Conservation (phyloP, 2,888 invertebrate genomes). For the Tachystola acroxantha region DNA sequence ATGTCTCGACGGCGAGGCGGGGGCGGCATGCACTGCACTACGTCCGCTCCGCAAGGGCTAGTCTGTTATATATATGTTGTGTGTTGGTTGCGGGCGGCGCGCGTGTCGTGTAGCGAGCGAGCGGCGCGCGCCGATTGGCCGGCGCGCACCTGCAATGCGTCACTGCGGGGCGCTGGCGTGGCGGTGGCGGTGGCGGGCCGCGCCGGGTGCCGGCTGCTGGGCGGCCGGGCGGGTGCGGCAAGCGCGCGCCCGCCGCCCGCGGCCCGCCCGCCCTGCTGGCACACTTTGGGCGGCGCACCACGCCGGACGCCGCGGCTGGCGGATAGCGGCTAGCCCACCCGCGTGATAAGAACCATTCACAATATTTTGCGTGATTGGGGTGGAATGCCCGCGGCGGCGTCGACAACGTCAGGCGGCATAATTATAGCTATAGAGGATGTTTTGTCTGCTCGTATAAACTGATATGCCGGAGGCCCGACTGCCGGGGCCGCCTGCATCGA, state of each 20-base stretch:
- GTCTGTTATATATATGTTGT: constrained; percentile 83
- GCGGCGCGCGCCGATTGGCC: constrained; percentile 86
- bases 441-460: no score
- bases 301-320: neutral
- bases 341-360: no score
- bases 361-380: no score
- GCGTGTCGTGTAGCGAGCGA: constrained; percentile 86
- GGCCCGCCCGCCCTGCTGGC: neutral
- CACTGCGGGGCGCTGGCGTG: constrained; percentile 69
- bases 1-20: no score
- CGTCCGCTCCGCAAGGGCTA: constrained; percentile 80
- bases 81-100: no score
- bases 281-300: neutral
- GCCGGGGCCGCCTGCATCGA: no score
- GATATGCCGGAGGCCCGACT: no score
- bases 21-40: constrained; percentile 76
- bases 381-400: no score
- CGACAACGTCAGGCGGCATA: no score
- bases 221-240: constrained; percentile 38
- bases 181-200: constrained; percentile 36
- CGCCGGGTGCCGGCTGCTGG: constrained; percentile 37
- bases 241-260: constrained; percentile 9
- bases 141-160: constrained; percentile 92
- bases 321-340: no score
- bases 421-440: no score